phyloP scores from a whole-genome alignment of 1,140 invertebrate species.

The Hylaeus volcanicus region DNA sequence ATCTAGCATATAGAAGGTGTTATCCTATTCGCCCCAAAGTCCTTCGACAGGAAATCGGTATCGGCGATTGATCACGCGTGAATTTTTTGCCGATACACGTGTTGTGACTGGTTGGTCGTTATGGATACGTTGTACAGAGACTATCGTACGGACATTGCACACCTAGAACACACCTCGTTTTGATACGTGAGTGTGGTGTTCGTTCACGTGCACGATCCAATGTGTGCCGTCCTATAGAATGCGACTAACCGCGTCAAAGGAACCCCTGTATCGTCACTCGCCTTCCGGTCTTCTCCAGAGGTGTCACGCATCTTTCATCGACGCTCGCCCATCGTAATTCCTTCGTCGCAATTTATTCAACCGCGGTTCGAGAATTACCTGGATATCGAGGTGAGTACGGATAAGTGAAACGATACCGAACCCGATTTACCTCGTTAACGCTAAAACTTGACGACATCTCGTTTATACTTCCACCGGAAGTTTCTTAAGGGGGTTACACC shows the following conservation, averaged over 20 bases:
- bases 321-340: too few species aligned
- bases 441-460: too few species aligned
- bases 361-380: background rate
- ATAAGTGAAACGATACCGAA: background rate
- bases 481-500: too few species aligned
- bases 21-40: too few species aligned
- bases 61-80: slow-evolving; percentile 60
- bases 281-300: slow-evolving; percentile 60
- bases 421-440: background rate
- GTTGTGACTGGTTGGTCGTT: slow-evolving; percentile 69
- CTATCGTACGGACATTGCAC: slow-evolving; percentile 33
- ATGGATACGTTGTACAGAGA: slow-evolving; percentile 64
- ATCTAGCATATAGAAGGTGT: background rate
- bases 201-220: slow-evolving; percentile 28
- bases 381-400: slow-evolving; percentile 8
- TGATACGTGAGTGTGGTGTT: slow-evolving; percentile 22
- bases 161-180: slow-evolving; percentile 49
- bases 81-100: slow-evolving; percentile 43
- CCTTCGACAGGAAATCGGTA: slow-evolving; percentile 35
- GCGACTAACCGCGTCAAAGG: slow-evolving; percentile 29
- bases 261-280: slow-evolving; percentile 53
- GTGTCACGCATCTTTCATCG: background rate
- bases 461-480: too few species aligned
- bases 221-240: slow-evolving; percentile 43
- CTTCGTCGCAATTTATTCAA: background rate